Conservation (phyloP, 2,797 vertebrate genomes). For the Mareca strepera region DNA sequence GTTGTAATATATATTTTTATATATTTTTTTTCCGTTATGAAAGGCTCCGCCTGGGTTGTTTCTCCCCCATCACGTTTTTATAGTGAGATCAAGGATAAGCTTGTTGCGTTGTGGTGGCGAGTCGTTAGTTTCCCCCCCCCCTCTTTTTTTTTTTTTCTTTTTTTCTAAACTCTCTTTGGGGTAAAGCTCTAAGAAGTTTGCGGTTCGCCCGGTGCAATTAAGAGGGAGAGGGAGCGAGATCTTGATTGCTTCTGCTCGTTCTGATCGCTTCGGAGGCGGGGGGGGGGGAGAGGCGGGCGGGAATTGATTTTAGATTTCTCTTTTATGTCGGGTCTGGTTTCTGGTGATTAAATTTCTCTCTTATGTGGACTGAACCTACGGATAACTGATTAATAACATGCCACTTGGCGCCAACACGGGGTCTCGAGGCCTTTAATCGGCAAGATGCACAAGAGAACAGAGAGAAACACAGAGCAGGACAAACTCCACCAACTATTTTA, state of each 20-base stretch:
- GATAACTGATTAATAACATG: slow-evolving; percentile 78
- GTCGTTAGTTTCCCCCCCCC: background rate
- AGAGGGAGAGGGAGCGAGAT: background rate
- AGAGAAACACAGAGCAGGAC: slow-evolving; percentile 66
- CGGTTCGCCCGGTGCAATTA: background rate
- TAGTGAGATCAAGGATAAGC: slow-evolving; percentile 49
- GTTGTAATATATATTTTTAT: background rate
- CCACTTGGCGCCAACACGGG: slow-evolving; percentile 74
- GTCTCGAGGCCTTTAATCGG: slow-evolving; percentile 73
- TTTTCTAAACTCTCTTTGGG: background rate
- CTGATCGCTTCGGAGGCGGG: slow-evolving; percentile 25
- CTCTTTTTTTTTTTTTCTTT: accelerated
- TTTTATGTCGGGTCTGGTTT: slow-evolving; percentile 75
- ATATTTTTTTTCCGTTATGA: background rate
- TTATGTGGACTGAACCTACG: slow-evolving; percentile 66
- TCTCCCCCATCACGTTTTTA: slow-evolving; percentile 28
- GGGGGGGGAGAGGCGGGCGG: background rate
- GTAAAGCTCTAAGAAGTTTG: background rate
- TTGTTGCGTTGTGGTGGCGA: background rate
- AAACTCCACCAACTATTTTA: slow-evolving; percentile 8
- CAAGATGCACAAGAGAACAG: slow-evolving; percentile 64
- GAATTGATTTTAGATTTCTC: slow-evolving; percentile 73
- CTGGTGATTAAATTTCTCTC: slow-evolving; percentile 76
- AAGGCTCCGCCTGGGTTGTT: background rate
- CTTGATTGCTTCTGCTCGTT: slow-evolving; percentile 24